These are phyloP conservation scores for Brachyptera risi DNA, from an alignment of 2,888 invertebrate genomes.

Conservation along the genomic window DNA sequence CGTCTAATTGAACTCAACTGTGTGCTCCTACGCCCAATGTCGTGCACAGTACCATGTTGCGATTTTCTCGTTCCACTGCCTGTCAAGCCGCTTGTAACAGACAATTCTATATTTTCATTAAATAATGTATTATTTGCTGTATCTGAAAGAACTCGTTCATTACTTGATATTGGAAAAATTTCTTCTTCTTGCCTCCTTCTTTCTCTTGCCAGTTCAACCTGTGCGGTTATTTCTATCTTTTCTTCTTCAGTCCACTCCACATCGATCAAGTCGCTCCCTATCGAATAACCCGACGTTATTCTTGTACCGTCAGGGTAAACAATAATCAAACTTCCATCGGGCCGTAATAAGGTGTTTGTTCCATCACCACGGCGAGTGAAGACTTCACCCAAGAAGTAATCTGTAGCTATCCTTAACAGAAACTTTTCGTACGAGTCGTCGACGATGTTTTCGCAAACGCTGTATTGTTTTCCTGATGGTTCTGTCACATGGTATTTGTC, in stretches of 20 bases:
- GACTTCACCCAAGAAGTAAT: constrained; percentile 41
- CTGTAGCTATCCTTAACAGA: constrained; percentile 39
- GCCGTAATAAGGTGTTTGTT: constrained; percentile 39
- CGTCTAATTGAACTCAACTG: no score
- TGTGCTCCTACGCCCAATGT: no score
- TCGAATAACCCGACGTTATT: constrained; percentile 38
- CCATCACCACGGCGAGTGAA: constrained; percentile 41
- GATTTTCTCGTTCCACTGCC: neutral
- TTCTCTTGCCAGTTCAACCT: neutral
- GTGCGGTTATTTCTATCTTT: constrained; percentile 24
- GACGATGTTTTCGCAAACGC: constrained; percentile 39
- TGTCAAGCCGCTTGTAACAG: neutral
- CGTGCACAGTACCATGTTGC: neutral
- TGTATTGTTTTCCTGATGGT: constrained; percentile 39
- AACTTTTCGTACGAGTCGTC: constrained; percentile 40
- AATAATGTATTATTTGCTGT: no score
- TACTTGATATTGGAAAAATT: no score
- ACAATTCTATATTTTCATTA: no score
- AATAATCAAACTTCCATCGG: constrained; percentile 39
- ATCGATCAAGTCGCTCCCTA: constrained; percentile 38
- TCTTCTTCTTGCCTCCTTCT: neutral
- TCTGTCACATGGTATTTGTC: constrained; percentile 38
- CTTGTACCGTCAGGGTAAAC: constrained; percentile 41
- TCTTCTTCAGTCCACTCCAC: constrained; percentile 40
- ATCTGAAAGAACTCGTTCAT: no score